phyloP scores from a whole-genome alignment of 2,888 invertebrate species.

The Ptychoptera contaminata region DNA sequence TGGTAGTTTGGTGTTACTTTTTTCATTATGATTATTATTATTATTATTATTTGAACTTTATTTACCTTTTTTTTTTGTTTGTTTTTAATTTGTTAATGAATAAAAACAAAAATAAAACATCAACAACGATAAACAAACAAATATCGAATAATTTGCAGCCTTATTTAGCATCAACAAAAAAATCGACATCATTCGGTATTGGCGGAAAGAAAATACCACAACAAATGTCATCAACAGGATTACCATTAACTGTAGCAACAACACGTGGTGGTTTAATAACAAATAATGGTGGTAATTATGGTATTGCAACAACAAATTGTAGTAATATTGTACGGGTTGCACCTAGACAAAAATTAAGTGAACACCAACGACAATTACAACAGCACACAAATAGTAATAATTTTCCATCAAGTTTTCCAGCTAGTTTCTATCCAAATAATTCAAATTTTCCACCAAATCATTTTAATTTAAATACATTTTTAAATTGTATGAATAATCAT shows the following conservation, averaged over 20 bases:
- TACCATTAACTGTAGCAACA: conserved; percentile 41
- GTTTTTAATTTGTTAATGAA: too few relatives aligned
- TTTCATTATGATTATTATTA: conserved; percentile 23
- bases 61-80: too few relatives aligned
- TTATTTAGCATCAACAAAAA: too few relatives aligned
- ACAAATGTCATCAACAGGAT: too few relatives aligned
- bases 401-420: conserved; percentile 6
- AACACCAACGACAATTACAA: conserved; percentile 6
- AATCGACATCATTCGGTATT: too few relatives aligned
- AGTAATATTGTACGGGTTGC: conserved; percentile 32
- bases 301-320: conserved; percentile 32
- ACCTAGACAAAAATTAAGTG: conserved; percentile 25
- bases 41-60: conserved; percentile 32
- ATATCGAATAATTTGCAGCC: too few relatives aligned
- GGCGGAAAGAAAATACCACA: too few relatives aligned
- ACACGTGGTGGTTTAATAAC: conserved; percentile 26
- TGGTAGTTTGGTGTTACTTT: conserved; percentile 25
- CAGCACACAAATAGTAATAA: conserved; percentile 2
- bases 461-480: too few relatives aligned
- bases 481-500: too few relatives aligned
- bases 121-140: too few relatives aligned
- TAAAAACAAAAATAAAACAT: too few relatives aligned
- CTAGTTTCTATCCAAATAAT: conserved; percentile 5
- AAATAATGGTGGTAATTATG: conserved; percentile 20
- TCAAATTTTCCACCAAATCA: conserved; percentile 4